Percentiles rank a stretch among this genome's conserved stretches.
Evolutionary conservation across 2,888 invertebrate species (phyloP).

Genomic region (Apodemia hepburni): DNA sequence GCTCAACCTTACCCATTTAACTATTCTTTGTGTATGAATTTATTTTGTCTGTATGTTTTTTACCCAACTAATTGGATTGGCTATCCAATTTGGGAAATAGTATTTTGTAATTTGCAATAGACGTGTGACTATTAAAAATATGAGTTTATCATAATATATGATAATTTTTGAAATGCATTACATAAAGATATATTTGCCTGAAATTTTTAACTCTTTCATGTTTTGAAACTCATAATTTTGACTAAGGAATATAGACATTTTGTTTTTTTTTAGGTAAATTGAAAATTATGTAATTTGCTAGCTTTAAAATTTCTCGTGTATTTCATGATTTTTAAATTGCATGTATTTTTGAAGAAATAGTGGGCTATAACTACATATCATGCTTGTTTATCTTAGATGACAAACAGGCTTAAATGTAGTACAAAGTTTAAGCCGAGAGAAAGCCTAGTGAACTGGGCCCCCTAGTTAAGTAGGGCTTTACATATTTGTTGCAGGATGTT

Average conservation of each 20-base stretch:
- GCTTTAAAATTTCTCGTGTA: not conserved
- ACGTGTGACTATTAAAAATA: too few relatives aligned
- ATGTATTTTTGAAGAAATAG: conserved; percentile 38
- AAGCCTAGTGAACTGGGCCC: conserved; percentile 62
- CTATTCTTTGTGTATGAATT: too few relatives aligned
- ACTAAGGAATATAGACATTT: not conserved
- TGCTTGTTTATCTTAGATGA: conserved; percentile 57
- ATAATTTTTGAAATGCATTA: too few relatives aligned
- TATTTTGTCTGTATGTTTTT: too few relatives aligned
- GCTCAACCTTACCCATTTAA: too few relatives aligned
- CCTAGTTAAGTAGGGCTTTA: conserved; percentile 50
- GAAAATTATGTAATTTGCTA: not conserved
- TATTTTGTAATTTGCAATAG: too few relatives aligned
- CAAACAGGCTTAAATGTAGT: conserved; percentile 55
- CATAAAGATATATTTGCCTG: too few relatives aligned
- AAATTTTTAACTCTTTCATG: too few relatives aligned
- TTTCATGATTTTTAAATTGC: conserved; percentile 26
- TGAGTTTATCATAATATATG: too few relatives aligned
- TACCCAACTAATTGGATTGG: too few relatives aligned
- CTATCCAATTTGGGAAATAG: not conserved
- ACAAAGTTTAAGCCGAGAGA: conserved; percentile 53
- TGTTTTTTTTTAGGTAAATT: not conserved
- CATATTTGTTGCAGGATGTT: conserved; percentile 39
- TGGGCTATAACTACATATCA: conserved; percentile 47
- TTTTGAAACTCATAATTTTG: not conserved